Evolutionary conservation across 2,888 invertebrate species (phyloP).

Genomic region (Chymomyza amoena): DNA sequence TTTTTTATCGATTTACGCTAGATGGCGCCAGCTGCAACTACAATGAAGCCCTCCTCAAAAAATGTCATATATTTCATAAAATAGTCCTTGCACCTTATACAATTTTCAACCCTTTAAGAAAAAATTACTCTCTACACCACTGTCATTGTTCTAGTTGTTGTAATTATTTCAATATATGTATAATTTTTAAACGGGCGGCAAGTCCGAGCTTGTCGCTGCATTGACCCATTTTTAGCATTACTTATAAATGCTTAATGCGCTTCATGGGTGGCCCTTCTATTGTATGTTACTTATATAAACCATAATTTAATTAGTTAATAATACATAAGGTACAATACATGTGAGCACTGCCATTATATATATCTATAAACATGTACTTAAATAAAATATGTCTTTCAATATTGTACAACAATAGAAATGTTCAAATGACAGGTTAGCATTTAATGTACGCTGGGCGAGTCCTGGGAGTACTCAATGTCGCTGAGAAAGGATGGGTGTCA

Average conservation of each 20-base stretch:
- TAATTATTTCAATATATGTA: neutral
- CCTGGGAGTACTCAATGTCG: neutral
- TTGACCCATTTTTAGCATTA: neutral
- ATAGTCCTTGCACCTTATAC: too few relatives aligned
- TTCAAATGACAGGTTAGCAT: neutral
- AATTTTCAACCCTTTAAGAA: too few relatives aligned
- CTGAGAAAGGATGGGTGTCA: neutral
- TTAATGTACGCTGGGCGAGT: neutral
- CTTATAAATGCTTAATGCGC: neutral
- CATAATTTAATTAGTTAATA: constrained; percentile 47
- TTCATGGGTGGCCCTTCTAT: neutral
- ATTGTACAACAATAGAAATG: neutral
- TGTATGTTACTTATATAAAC: neutral
- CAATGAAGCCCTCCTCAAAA: too few relatives aligned
- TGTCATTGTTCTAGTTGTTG: neutral
- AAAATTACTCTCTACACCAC: too few relatives aligned
- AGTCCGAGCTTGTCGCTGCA: neutral
- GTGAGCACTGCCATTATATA: neutral
- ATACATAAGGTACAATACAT: constrained; percentile 18
- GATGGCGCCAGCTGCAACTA: too few relatives aligned
- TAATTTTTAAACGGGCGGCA: neutral
- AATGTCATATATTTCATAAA: too few relatives aligned
- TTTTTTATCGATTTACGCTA: too few relatives aligned
- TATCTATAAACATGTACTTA: neutral
- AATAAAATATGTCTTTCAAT: neutral